phyloP scores from a whole-genome alignment of 1,140 invertebrate species.

The Geopemphigus sp. region DNA sequence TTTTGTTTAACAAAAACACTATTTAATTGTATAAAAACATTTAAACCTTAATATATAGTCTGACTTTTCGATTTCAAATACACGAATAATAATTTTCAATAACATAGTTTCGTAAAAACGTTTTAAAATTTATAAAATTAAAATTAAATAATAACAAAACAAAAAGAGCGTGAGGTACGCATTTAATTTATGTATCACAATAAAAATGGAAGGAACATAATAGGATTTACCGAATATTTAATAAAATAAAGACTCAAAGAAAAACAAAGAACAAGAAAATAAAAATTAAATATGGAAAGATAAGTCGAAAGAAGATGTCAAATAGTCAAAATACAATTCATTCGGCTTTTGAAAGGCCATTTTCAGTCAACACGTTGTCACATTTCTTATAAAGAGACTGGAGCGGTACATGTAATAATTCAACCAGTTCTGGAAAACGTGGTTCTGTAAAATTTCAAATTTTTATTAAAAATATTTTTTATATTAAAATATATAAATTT shows the following conservation, averaged over 20 bases:
- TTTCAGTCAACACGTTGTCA: slow-evolving; percentile 26
- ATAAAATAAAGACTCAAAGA: slow-evolving; percentile 17
- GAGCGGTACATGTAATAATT: slow-evolving; percentile 80
- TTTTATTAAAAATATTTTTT: too few species aligned
- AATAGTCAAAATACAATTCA: slow-evolving; percentile 27
- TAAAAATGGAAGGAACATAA: slow-evolving; percentile 47
- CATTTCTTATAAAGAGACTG: slow-evolving; percentile 65
- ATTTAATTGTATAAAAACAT: slow-evolving; percentile 30
- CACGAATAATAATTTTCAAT: slow-evolving; percentile 11
- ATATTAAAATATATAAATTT: too few species aligned
- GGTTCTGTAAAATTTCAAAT: slow-evolving; percentile 71
- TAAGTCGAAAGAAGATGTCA: slow-evolving; percentile 26
- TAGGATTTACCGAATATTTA: slow-evolving; percentile 19
- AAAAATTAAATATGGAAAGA: slow-evolving; percentile 18
- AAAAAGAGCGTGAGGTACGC: neutral
- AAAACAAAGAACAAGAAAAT: slow-evolving; percentile 17
- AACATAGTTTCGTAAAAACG: neutral
- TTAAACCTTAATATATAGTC: slow-evolving; percentile 10
- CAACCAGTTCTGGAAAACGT: slow-evolving; percentile 77
- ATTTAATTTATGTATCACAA: slow-evolving; percentile 43
- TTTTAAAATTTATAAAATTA: neutral
- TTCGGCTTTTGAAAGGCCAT: slow-evolving; percentile 23
- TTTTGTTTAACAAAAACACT: slow-evolving; percentile 18
- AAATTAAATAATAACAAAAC: slow-evolving; percentile 38
- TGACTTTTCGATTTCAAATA: neutral